Evolutionary conservation across 2,888 invertebrate species (phyloP), one percentile per base, ranked within the genome.

Genomic region (Gymnocheta viridis): DNA sequence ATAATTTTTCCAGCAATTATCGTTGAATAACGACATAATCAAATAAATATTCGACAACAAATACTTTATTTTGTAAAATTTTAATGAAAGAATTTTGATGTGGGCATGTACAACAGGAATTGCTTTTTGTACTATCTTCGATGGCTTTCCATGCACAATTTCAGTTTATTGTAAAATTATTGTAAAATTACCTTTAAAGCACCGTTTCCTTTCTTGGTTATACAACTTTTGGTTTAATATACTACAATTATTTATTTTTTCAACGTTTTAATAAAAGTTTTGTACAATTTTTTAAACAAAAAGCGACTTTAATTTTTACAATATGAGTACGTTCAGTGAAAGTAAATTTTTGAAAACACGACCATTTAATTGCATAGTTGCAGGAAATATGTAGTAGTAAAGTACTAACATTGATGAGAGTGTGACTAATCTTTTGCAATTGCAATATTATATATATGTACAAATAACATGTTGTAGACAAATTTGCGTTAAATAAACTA

Each of bases 241-340:
- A 24, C 2, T 22, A 9, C 12, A 51, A 41, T 66, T 54, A 38
- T 67, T 72, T 47, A 66, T 47, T 49, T 80, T 67, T 67, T 38
- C 58, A 74, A 74, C 60, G 67, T 62, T 81, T 74, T 62, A 66
- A 44, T 62, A 14, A 56, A 80, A 66, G 27, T 64, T 79, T 78
- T 76, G 69, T 81, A 77, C 29, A 66, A 66, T 24, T 67, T 80
- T 84, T 84, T 74, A 77, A 84, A 84, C 83, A 80, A 77, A 76
- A 80, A 80, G 76, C 80, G 80, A 83, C 79, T 77, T 51, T 60
- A 64, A 66, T 83, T 79, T 80, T 80, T 35, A 60, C 51, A 58
- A 14, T 41, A 41, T 6, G 27, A 17, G 70, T 76, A 69, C 38
- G 81, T 84, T 84, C 83, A 84, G 72, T 84, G 51, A 9, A 38